Conservation (phyloP, 2,113 vertebrate genomes). For the Pomatostomus ruficeps region DNA sequence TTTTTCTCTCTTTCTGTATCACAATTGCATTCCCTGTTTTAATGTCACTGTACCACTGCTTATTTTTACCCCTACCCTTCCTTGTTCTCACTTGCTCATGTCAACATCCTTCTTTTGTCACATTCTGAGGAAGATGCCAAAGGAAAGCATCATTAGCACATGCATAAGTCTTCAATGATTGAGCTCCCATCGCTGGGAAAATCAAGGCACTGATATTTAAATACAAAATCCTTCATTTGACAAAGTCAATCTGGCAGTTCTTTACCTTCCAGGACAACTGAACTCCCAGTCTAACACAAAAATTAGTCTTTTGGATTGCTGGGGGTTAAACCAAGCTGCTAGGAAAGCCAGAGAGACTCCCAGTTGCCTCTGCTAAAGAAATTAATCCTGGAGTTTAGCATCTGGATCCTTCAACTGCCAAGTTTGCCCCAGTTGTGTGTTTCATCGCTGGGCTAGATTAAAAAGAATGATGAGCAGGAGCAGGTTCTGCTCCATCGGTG, state of each 20-base stretch:
- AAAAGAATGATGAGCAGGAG: constrained; percentile 66
- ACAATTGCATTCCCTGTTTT: not conserved
- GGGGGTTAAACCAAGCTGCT: constrained; percentile 61
- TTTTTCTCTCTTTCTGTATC: not conserved
- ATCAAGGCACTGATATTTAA: constrained; percentile 32
- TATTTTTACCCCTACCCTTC: not conserved
- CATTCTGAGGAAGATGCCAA: not conserved
- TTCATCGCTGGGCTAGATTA: constrained; percentile 68
- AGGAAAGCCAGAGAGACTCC: constrained; percentile 60
- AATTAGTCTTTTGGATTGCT: constrained; percentile 26
- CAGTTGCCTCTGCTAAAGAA: constrained; percentile 63
- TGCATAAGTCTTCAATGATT: not conserved
- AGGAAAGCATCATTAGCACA: not conserved
- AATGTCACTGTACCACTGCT: not conserved
- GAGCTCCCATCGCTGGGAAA: not conserved
- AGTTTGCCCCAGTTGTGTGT: constrained; percentile 61
- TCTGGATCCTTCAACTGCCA: constrained; percentile 77
- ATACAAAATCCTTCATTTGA: constrained; percentile 43
- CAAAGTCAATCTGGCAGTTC: not conserved
- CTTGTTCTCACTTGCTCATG: not conserved
- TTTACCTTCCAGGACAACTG: constrained; percentile 35
- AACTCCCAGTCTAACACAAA: constrained; percentile 24
- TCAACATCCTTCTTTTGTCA: not conserved
- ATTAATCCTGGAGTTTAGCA: constrained; percentile 79
- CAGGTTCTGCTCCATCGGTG: constrained; percentile 45